Evolutionary conservation across 1,140 invertebrate genomes (phyloP), one percentile per base, ranked within the genome.

Genomic region (Dinothrombium tinctorium): DNA sequence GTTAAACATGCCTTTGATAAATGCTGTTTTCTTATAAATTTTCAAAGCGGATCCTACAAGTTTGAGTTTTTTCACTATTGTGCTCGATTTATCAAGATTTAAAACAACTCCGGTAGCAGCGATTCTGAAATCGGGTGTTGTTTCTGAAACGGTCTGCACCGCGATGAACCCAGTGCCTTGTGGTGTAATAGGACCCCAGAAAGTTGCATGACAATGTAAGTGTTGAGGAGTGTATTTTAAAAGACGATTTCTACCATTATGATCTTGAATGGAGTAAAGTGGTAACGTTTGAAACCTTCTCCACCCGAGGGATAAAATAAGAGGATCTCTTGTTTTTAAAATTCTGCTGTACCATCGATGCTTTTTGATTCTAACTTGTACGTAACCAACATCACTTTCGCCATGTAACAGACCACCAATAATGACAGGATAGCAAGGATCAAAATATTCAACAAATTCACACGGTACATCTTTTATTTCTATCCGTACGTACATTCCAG

Each of bases 221-320:
- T 96, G 86, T 53, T 95, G 73, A 0, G 89, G 90, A 1, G 92
- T 98, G 53, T 99, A 98, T 56, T 99, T 99, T 2, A 99, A 61
- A 66, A 70, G 52, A 31, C 89, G 67, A 52, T 80, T 76, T 45
- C 87, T 70, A 52, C 90, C 67, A 60, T 99, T 94, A 58, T 99
- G 84, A 57, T 99, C 94, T 46, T 89, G 68, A 56, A 92, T 83
- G 1, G 82, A 84, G 58, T 75, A 98, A 17, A 96, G 65, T 0
- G 86, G 75, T 21, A 95, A 61, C 0, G 87, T 90, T 59, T 99
- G 92, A 54, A 98, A 96, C 29, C 92, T 63, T 45, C 92, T 66
- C 92, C 94, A 99, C 0, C 94, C 94, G 42, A 96, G 59, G 0
- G 90, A 98, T 37, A 99, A 66, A 43, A 96, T 90, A 0, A 99